These are phyloP conservation scores for Hirudo medicinalis DNA, from an alignment of 1,140 invertebrate species.

Conservation along the genomic window DNA sequence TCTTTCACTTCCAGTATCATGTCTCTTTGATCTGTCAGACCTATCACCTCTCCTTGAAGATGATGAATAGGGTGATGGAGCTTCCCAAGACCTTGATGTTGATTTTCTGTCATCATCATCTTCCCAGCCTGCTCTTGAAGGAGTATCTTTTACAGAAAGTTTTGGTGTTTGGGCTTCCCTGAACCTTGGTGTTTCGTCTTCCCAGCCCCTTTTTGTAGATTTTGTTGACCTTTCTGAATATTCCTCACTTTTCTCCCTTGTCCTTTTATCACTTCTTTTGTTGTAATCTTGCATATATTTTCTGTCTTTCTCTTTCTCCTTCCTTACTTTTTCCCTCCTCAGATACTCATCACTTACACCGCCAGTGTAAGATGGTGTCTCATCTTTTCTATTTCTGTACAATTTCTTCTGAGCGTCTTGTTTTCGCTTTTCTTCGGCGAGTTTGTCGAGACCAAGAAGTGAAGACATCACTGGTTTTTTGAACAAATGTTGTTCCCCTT, in stretches of 20 bases:
- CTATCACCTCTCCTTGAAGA: conserved; percentile 38
- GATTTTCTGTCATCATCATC: conserved; percentile 52
- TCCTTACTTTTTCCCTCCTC: conserved; percentile 47
- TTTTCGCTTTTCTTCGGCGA: conserved; percentile 55
- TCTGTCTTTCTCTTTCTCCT: conserved; percentile 46
- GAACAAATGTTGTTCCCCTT: conserved; percentile 47
- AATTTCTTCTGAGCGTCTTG: conserved; percentile 42
- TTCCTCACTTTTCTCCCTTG: conserved; percentile 32
- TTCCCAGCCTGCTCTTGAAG: conserved; percentile 67
- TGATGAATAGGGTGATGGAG: conserved; percentile 61
- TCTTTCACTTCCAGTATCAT: conserved; percentile 24
- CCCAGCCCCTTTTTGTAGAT: conserved; percentile 5
- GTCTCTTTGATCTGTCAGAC: conserved; percentile 34
- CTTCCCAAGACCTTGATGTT: conserved; percentile 62
- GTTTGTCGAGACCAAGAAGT: conserved; percentile 68
- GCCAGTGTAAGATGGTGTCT: conserved; percentile 83
- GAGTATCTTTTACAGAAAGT: conserved; percentile 33
- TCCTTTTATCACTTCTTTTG: conserved; percentile 29
- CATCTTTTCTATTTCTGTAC: conserved; percentile 64
- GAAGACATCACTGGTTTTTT: conserved; percentile 58
- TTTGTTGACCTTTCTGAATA: conserved; percentile 8
- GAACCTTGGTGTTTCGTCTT: background rate
- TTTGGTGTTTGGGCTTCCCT: background rate
- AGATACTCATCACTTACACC: conserved; percentile 68
- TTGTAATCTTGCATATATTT: conserved; percentile 11